Percentiles rank a stretch among this genome's conserved stretches.
These are phyloP conservation scores for Watsonalla binaria DNA, from an alignment of 2,888 invertebrate species.

Conservation along the genomic window DNA sequence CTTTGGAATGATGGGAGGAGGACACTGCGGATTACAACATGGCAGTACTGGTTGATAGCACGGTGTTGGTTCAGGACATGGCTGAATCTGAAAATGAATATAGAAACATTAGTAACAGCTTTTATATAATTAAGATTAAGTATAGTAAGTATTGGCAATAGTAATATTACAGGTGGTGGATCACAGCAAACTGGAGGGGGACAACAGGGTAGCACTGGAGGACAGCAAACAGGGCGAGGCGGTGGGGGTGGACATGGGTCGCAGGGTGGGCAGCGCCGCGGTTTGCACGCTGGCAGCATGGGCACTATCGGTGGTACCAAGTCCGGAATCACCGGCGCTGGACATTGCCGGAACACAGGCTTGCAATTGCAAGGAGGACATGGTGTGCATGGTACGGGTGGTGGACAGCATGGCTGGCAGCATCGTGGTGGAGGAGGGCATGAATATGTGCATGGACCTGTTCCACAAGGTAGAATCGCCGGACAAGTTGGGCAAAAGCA, in stretches of 20 bases:
- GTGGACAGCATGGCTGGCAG: conserved; percentile 59
- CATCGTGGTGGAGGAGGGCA: conserved; percentile 59
- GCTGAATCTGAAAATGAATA: conserved; percentile 44
- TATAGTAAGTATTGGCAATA: not conserved
- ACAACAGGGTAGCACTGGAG: conserved; percentile 65
- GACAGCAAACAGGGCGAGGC: conserved; percentile 55
- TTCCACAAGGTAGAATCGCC: conserved; percentile 60
- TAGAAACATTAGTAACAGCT: not conserved
- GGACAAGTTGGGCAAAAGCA: conserved; percentile 63
- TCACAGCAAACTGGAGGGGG: conserved; percentile 65
- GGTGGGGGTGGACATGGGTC: conserved; percentile 50
- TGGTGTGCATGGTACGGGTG: conserved; percentile 62
- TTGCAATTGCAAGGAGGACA: conserved; percentile 62
- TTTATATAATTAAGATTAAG: not conserved
- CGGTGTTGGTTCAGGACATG: conserved; percentile 59
- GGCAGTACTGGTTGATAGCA: conserved; percentile 68
- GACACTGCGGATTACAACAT: conserved; percentile 71
- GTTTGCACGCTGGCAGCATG: conserved; percentile 53
- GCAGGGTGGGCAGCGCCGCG: conserved; percentile 48
- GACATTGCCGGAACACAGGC: conserved; percentile 55
- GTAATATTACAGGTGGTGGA: conserved; percentile 56
- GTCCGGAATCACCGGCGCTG: conserved; percentile 61
- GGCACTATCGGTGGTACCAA: conserved; percentile 65
- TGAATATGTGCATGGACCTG: conserved; percentile 41
- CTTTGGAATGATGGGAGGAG: conserved; percentile 72